Evolutionary conservation across 2,113 vertebrate genomes (phyloP).

Genomic region (Sapajus apella): DNA sequence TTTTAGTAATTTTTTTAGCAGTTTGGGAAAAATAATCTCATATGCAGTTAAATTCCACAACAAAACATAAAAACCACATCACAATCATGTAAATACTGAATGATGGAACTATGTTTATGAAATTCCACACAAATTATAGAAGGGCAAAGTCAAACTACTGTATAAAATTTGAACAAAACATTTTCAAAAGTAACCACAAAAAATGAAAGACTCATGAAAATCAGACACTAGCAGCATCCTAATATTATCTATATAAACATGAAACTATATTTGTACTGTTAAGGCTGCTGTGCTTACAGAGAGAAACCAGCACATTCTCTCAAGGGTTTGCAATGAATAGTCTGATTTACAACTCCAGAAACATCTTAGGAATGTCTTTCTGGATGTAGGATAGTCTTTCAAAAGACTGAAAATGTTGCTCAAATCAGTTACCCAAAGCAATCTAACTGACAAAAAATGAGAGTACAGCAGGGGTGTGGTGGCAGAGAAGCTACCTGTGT

Average conservation of each 20-base stretch:
- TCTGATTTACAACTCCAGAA: conserved; percentile 44
- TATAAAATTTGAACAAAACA: not conserved
- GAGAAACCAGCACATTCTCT: not conserved
- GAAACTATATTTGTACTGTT: not conserved
- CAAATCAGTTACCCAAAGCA: conserved; percentile 12
- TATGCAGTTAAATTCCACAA: not conserved
- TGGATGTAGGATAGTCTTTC: conserved; percentile 27
- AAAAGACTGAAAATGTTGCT: not conserved
- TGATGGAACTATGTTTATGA: not conserved
- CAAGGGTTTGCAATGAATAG: conserved; percentile 12
- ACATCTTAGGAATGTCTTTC: conserved; percentile 59
- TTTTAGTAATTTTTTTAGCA: conserved; percentile 19
- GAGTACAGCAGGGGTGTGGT: not conserved
- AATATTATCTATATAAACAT: not conserved
- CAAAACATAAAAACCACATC: not conserved
- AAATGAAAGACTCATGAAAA: not conserved
- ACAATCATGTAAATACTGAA: not conserved
- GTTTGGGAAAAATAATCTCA: conserved; percentile 32
- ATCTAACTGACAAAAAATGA: not conserved
- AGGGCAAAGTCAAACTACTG: not conserved
- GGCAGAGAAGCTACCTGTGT: not conserved
- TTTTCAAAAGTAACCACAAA: conserved; percentile 13
- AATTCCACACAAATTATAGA: not conserved
- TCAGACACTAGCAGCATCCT: not conserved
- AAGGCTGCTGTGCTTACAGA: not conserved